Conservation (phyloP, 2,888 invertebrate genomes). For the Octodonta nipae region DNA sequence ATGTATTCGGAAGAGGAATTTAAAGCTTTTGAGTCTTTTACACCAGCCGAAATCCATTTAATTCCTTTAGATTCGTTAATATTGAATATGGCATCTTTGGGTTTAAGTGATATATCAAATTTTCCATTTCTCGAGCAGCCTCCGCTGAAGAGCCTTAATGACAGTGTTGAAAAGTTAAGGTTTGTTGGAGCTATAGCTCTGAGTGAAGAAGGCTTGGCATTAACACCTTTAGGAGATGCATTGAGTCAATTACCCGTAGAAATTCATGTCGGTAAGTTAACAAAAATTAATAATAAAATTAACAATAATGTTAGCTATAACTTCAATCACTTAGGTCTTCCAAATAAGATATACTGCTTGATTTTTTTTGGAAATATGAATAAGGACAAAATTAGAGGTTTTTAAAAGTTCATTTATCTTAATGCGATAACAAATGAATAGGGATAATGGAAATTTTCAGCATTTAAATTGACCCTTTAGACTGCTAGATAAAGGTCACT, state of each 20-base stretch:
- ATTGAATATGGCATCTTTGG: constrained; percentile 86
- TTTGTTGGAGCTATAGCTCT: constrained; percentile 67
- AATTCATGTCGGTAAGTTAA: constrained; percentile 73
- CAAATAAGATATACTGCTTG: not conserved
- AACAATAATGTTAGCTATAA: no score
- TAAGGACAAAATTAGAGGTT: no score
- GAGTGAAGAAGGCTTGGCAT: constrained; percentile 47
- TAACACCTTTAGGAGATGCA: constrained; percentile 77
- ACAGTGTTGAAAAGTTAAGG: constrained; percentile 71
- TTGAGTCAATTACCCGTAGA: constrained; percentile 86
- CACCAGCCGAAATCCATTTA: constrained; percentile 84
- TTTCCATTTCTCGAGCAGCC: constrained; percentile 97
- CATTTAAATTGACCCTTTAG: no score
- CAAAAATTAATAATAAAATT: constrained; percentile 1
- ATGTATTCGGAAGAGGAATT: constrained; percentile 77
- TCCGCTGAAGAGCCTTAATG: constrained; percentile 67
- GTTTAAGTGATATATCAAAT: constrained; percentile 74
- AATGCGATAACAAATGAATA: no score
- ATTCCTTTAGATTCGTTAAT: constrained; percentile 87
- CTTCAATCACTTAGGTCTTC: not conserved
- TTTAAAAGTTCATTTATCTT: no score
- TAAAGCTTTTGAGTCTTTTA: constrained; percentile 63
- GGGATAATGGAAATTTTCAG: no score
- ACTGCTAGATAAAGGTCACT: no score
- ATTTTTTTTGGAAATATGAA: no score